Percentiles rank a stretch among this genome's conserved stretches.
Evolutionary conservation across 2,797 vertebrate species (phyloP).

Genomic region (Premnoplex brunnescens): DNA sequence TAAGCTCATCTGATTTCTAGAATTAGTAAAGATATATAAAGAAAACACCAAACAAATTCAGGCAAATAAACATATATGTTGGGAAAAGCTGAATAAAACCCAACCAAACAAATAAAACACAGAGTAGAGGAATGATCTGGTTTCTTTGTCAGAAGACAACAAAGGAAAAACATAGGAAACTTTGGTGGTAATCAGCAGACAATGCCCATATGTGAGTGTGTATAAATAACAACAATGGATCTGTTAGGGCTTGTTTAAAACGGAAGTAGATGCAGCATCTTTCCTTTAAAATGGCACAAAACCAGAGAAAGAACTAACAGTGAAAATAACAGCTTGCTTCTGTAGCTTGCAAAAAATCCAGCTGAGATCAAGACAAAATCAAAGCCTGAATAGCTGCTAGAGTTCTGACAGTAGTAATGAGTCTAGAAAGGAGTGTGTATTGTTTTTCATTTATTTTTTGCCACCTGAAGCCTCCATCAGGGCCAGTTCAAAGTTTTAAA

Average conservation of each 20-base stretch:
- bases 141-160: neutral
- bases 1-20: neutral
- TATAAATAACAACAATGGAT: neutral
- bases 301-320: neutral
- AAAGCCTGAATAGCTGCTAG: neutral
- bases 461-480: neutral
- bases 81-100: neutral
- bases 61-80: neutral
- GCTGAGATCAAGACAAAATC: slow-evolving; percentile 19
- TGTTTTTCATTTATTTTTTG: slow-evolving; percentile 1
- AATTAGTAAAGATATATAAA: neutral
- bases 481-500: neutral
- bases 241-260: neutral
- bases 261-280: neutral
- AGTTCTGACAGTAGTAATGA: slow-evolving; percentile 9
- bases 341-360: slow-evolving; percentile 8
- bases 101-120: neutral
- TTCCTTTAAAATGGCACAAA: neutral
- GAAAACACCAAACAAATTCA: rapidly evolving
- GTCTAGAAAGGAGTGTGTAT: neutral
- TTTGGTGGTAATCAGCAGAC: neutral
- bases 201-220: neutral
- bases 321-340: slow-evolving; percentile 17
- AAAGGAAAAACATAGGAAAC: neutral
- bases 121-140: neutral